These are phyloP conservation scores for Lordiphosa stackelbergi DNA, from an alignment of 1,140 invertebrate genomes.

Conservation along the genomic window DNA sequence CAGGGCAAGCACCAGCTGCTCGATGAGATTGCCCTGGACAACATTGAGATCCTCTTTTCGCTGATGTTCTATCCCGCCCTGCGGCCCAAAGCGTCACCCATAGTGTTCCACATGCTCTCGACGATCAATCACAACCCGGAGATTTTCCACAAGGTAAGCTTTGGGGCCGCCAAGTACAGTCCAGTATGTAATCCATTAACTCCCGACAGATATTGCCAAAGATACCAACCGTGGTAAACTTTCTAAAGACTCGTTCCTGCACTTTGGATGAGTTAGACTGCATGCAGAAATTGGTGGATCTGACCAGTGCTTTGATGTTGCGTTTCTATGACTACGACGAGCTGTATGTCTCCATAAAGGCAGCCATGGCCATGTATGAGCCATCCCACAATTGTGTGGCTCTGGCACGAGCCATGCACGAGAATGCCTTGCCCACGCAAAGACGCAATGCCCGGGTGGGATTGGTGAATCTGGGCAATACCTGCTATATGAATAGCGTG, in stretches of 20 bases:
- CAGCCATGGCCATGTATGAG: conserved; percentile 39
- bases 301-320: conserved; percentile 77
- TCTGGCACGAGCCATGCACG: conserved; percentile 42
- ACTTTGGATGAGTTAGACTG: conserved; percentile 75
- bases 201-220: conserved; percentile 65
- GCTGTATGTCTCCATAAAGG: conserved; percentile 70
- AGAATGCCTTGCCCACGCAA: conserved; percentile 37
- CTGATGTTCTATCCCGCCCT: conserved; percentile 77
- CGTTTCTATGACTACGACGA: conserved; percentile 78
- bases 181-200: not conserved
- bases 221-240: conserved; percentile 60
- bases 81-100: conserved; percentile 77
- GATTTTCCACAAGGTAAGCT: conserved; percentile 77
- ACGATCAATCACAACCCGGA: conserved; percentile 77
- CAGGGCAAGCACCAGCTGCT: conserved; percentile 78
- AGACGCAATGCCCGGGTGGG: conserved; percentile 82
- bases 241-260: conserved; percentile 47
- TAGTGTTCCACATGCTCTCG: conserved; percentile 79
- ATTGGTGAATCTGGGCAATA: conserved; percentile 90
- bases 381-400: conserved; percentile 51
- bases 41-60: conserved; percentile 77
- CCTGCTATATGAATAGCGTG: conserved; percentile 92
- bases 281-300: conserved; percentile 78
- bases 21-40: conserved; percentile 78
- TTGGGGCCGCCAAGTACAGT: not conserved